These are phyloP conservation scores for Drosophila planitibia DNA, from an alignment of 2,888 invertebrate genomes.

Conservation along the genomic window DNA sequence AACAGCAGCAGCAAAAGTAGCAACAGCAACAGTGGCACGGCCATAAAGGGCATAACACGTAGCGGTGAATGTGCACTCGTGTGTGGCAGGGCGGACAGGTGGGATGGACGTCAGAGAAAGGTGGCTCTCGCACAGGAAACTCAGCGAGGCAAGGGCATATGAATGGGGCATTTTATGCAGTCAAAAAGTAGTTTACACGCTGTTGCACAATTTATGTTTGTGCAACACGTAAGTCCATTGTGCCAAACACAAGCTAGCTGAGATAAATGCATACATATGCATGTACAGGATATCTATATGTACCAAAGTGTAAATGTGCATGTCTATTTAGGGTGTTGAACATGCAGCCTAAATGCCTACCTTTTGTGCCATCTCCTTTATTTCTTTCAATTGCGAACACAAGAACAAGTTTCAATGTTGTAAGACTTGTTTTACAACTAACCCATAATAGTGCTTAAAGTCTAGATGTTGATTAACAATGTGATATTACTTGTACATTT, in stretches of 20 bases:
- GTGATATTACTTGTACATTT: not conserved
- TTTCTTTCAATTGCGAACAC: not conserved
- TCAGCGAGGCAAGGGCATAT: conserved; percentile 55
- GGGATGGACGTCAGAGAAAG: conserved; percentile 3
- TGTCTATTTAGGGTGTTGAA: conserved; percentile 19
- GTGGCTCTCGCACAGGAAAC: conserved; percentile 33
- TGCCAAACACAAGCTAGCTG: conserved; percentile 51
- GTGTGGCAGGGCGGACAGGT: conserved; percentile 1
- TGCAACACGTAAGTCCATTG: conserved; percentile 78
- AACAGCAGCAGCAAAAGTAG: conserved; percentile 34
- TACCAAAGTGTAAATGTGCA: not conserved
- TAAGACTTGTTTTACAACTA: conserved; percentile 10
- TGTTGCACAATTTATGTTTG: conserved; percentile 83
- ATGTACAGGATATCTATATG: conserved; percentile 1
- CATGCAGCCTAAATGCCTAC: conserved; percentile 16
- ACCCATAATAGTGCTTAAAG: not conserved
- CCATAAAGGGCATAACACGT: conserved; percentile 73
- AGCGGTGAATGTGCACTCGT: conserved; percentile 67
- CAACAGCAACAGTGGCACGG: conserved; percentile 51
- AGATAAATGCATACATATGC: conserved; percentile 37
- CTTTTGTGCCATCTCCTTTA: conserved; percentile 13
- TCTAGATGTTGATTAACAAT: conserved; percentile 1
- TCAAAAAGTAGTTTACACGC: conserved; percentile 83
- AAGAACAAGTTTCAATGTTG: not conserved
- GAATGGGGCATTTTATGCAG: conserved; percentile 73